Conservation (phyloP, 2,888 invertebrate species). For the Siphonodentalium dalli region DNA sequence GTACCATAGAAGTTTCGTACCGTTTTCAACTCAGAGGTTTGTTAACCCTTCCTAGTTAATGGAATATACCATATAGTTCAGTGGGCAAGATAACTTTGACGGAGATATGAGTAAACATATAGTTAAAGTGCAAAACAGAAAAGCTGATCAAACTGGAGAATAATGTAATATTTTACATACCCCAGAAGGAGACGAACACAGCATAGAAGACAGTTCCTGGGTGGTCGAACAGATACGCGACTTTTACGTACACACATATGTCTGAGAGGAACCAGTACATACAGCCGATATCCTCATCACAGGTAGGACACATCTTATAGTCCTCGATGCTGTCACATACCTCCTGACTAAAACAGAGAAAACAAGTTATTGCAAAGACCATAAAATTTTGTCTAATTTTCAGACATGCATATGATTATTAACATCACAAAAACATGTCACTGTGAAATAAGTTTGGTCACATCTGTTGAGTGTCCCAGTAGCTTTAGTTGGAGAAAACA, state of each 20-base stretch:
- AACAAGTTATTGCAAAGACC: neutral
- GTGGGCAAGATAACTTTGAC: neutral
- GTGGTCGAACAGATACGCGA: slow-evolving; percentile 70
- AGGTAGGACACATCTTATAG: slow-evolving; percentile 70
- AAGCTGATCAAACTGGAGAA: neutral
- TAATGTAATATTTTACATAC: slow-evolving; percentile 50
- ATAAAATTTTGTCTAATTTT: too few species aligned
- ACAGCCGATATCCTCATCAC: slow-evolving; percentile 69
- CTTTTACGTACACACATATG: slow-evolving; percentile 68
- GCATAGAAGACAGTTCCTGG: slow-evolving; percentile 71
- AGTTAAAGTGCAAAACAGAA: neutral
- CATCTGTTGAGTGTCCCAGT: too few species aligned
- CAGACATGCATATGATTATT: too few species aligned
- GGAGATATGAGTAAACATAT: neutral
- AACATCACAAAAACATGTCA: too few species aligned
- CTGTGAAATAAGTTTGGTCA: too few species aligned
- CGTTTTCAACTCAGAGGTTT: too few species aligned
- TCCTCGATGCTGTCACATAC: slow-evolving; percentile 66
- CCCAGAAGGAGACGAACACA: slow-evolving; percentile 70
- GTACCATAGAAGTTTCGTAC: too few species aligned
- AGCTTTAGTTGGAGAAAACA: too few species aligned
- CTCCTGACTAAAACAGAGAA: slow-evolving; percentile 59
- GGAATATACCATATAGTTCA: neutral
- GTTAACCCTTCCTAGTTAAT: too few species aligned
- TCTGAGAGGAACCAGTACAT: slow-evolving; percentile 69